Conservation (phyloP, 2,888 invertebrate genomes). For the Baccha elongata region DNA sequence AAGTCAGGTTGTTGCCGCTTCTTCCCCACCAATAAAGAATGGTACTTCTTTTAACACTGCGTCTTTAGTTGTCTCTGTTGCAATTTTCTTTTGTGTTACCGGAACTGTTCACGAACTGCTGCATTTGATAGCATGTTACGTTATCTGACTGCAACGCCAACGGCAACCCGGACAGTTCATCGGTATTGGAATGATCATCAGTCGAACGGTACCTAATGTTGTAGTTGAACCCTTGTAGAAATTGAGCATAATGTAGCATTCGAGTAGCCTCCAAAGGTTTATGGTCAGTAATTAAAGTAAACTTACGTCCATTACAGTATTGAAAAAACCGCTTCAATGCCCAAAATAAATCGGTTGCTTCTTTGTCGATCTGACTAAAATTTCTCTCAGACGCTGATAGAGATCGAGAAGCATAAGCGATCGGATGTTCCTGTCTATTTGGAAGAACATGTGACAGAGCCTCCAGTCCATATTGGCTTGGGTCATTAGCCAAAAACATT, state of each 20-base stretch:
- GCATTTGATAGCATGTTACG: constrained; percentile 14
- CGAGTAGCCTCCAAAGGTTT: no score
- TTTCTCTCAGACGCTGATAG: no score
- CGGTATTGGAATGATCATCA: background rate
- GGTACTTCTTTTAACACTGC: constrained; percentile 1
- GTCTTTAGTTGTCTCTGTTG: constrained; percentile 21
- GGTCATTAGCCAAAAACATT: constrained; percentile 73
- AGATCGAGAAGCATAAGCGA: constrained; percentile 57
- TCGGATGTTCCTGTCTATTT: constrained; percentile 33
- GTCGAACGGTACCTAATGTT: constrained; percentile 1
- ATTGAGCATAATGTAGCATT: no score
- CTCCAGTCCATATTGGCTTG: constrained; percentile 54
- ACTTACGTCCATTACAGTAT: constrained; percentile 51
- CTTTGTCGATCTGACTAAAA: constrained; percentile 58
- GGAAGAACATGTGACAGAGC: constrained; percentile 37
- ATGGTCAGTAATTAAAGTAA: constrained; percentile 29
- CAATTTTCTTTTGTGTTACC: constrained; percentile 25
- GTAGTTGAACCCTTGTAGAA: background rate
- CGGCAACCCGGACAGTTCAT: background rate
- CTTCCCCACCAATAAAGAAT: background rate
- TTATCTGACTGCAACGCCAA: background rate
- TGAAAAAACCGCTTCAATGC: no score
- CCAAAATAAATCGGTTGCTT: constrained; percentile 53
- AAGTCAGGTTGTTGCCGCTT: background rate
- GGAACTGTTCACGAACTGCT: constrained; percentile 22